Conservation (phyloP, 2,797 vertebrate genomes). For the Lateolabrax maculatus region DNA sequence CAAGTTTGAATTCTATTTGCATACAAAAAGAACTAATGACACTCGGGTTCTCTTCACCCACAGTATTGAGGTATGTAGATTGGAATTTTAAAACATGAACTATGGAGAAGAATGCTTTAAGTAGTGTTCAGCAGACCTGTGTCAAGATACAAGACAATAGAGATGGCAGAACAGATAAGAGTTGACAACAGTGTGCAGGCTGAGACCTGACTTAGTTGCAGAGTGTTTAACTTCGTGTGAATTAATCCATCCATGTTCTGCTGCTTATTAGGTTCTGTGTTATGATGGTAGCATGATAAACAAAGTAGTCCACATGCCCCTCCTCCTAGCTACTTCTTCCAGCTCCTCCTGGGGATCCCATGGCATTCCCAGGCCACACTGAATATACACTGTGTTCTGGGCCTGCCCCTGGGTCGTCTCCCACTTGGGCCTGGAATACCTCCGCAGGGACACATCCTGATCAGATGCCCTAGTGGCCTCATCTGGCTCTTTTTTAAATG, state of each 20-base stretch:
- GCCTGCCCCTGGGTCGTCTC: neutral
- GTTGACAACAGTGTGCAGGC: neutral
- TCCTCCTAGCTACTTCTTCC: neutral
- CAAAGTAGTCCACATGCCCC: neutral
- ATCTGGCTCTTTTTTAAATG: too few species aligned
- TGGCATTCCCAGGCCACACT: neutral
- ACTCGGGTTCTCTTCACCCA: too few species aligned
- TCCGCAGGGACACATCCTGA: too few species aligned
- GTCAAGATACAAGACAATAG: neutral
- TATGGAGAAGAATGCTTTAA: too few species aligned
- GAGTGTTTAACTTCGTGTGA: neutral
- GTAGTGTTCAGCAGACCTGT: too few species aligned
- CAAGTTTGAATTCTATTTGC: too few species aligned
- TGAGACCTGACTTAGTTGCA: neutral
- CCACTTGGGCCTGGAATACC: neutral
- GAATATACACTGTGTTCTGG: neutral
- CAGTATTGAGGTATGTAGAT: too few species aligned
- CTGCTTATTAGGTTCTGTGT: neutral
- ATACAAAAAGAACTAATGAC: too few species aligned
- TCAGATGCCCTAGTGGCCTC: too few species aligned
- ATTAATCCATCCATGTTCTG: neutral
- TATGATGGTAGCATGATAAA: neutral
- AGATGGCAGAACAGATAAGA: neutral
- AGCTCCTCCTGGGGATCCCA: neutral
- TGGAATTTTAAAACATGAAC: too few species aligned